phyloP scores from a whole-genome alignment of 2,888 invertebrate genomes.

The Epistrophe grossulariae region DNA sequence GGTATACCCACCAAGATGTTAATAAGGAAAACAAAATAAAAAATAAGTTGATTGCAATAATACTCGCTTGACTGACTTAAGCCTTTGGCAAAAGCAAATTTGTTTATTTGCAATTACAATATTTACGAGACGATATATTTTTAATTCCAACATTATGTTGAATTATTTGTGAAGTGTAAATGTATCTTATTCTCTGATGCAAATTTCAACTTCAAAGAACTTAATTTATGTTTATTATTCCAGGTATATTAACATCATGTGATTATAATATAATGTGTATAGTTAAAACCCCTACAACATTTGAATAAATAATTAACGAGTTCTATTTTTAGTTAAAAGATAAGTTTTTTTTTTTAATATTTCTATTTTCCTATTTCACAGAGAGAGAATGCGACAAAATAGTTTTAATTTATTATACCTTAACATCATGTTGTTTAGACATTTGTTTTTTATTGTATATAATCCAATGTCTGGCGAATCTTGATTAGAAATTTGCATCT shows the following conservation, averaged over 20 bases:
- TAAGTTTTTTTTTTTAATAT: not conserved
- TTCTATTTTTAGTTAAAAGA: conserved; percentile 30
- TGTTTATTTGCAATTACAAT: conserved; percentile 31
- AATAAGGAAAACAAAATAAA: conserved; percentile 6
- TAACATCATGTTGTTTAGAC: conserved; percentile 14
- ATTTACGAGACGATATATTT: not conserved
- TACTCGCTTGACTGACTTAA: not conserved
- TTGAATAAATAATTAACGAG: conserved; percentile 36
- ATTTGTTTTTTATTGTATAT: conserved; percentile 24
- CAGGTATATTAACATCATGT: conserved; percentile 6
- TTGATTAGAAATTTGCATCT: conserved; percentile 43
- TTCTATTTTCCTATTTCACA: conserved; percentile 3
- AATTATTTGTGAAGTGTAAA: not conserved
- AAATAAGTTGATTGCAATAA: not conserved
- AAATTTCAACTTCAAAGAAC: conserved; percentile 34
- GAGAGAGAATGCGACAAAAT: not conserved
- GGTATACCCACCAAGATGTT: not conserved
- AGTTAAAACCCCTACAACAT: conserved; percentile 38
- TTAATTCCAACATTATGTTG: not conserved
- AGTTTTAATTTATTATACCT: conserved; percentile 42
- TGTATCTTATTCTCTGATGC: not conserved
- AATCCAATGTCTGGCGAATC: conserved; percentile 33
- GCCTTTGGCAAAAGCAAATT: not conserved
- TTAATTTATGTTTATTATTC: conserved; percentile 26
- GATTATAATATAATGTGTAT: no score